These are phyloP conservation scores for Eira barbara DNA, from an alignment of 2,113 vertebrate species.

Conservation along the genomic window DNA sequence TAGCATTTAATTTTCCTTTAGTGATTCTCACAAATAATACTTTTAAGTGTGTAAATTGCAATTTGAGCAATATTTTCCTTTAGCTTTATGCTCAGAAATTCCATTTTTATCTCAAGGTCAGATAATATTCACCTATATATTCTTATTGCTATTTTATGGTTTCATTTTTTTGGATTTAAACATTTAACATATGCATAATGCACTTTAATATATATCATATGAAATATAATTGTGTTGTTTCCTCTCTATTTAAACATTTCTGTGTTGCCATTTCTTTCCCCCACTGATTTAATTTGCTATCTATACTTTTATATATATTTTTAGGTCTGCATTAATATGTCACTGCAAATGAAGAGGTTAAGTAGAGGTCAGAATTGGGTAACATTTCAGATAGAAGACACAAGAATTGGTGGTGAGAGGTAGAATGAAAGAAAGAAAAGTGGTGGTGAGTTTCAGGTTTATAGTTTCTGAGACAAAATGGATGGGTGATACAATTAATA, in stretches of 20 bases:
- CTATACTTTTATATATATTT: not conserved
- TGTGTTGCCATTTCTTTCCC: not conserved
- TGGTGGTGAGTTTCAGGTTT: not conserved
- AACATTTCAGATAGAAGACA: not conserved
- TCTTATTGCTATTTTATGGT: not conserved
- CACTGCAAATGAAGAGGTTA: not conserved
- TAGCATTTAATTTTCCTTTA: not conserved
- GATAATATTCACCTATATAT: not conserved
- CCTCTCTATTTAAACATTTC: not conserved
- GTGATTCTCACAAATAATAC: not conserved
- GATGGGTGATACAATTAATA: not conserved
- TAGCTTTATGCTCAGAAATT: not conserved
- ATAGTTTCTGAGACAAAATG: not conserved
- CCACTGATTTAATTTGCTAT: not conserved
- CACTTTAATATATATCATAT: not conserved
- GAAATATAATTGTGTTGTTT: not conserved
- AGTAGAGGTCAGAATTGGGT: not conserved
- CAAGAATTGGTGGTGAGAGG: not conserved
- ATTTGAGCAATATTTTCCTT: not conserved
- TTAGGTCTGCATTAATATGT: not conserved
- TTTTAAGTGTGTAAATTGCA: not conserved
- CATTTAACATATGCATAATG: not conserved
- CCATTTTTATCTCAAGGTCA: too few species aligned
- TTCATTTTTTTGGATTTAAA: not conserved
- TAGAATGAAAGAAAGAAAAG: not conserved